Evolutionary conservation across 2,888 invertebrate species (phyloP).

Genomic region (Argyresthia goedartella): DNA sequence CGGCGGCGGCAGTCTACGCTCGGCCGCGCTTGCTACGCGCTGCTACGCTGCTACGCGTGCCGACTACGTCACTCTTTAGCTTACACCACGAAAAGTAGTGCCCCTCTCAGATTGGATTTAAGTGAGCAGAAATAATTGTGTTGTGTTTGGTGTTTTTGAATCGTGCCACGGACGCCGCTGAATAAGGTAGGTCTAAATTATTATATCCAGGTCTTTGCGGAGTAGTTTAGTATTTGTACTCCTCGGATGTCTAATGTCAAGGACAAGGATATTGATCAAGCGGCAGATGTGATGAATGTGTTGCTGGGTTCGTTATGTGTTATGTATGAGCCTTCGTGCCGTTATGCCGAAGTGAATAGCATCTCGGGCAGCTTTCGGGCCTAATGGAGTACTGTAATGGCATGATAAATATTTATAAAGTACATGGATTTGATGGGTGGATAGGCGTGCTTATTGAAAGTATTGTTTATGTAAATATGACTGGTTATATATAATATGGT

Average conservation of each 20-base stretch:
- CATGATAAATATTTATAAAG: too few relatives aligned
- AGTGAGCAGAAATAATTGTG: background rate
- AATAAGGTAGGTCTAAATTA: constrained; percentile 45
- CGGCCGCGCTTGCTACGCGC: constrained; percentile 40
- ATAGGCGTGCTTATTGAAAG: too few relatives aligned
- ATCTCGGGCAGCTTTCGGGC: background rate
- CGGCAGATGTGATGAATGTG: constrained; percentile 19
- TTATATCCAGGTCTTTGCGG: too few relatives aligned
- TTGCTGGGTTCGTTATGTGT: constrained; percentile 3
- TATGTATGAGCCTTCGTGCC: background rate
- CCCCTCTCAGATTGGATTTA: background rate
- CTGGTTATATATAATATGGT: too few relatives aligned
- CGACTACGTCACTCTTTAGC: constrained; percentile 19
- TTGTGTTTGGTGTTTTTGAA: constrained; percentile 8
- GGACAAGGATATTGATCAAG: constrained; percentile 60
- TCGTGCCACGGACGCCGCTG: constrained; percentile 12
- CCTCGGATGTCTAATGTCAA: constrained; percentile 40
- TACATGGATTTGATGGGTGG: too few relatives aligned
- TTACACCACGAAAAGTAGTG: constrained; percentile 12
- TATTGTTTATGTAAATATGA: too few relatives aligned
- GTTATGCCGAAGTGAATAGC: constrained; percentile 1
- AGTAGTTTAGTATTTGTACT: background rate
- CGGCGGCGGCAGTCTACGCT: constrained; percentile 48
- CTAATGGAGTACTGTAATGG: too few relatives aligned
- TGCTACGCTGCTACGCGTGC: constrained; percentile 28